Base-by-base conservation (phyloP, 2,113 vertebrate genomes). In the Hylia prasina region DNA sequence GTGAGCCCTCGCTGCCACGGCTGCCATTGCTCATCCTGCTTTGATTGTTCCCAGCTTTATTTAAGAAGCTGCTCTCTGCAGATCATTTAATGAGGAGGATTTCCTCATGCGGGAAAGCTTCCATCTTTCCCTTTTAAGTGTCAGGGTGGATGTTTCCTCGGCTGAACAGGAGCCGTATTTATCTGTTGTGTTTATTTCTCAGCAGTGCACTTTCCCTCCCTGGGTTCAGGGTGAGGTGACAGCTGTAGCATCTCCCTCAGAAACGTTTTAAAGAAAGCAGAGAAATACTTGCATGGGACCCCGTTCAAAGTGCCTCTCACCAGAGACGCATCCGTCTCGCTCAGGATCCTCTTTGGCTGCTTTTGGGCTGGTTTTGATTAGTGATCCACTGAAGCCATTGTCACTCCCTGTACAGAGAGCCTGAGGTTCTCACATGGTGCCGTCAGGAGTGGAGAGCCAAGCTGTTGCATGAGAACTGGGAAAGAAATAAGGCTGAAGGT, bases 301-400 rank as follows among this genome's bases (percentile, higher is more conserved):
- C 54, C 15, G 18, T n/a, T 64, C 31, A 24, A 63, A 61, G 50
- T 5, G 12, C 19, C 9, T 42, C 56, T 82, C 72, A 27, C 31
- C 5, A 9, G 33, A 39, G 31, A 7, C 0, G 0, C 7, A 50
- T 48, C 33, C 25, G 6, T 54, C 71, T 28, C 0, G 0, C 27
- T 17, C 0, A 1, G 28, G 64, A 11, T 23, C 37, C 51, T 21
- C 13, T 13, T 50, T 1, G 4, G 35, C 24, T 60, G 1, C 0
- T 42, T 18, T 16, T 4, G 54, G 12, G 22, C 21, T 15, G 66
- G 18, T 69, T 68, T 21, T 28, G 28, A 2, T 30, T 4, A 6
- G n/a, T 11, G n/a, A 12, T 16, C 45, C 58, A 15, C n/a, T 35
- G 2, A 8, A 35, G 16, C 45, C 25, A 3, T 2, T 23, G 17